Percentiles rank a stretch among this genome's conserved stretches.
phyloP scores from a whole-genome alignment of 1,140 invertebrate genomes.

The Brachionus plicatilis region DNA sequence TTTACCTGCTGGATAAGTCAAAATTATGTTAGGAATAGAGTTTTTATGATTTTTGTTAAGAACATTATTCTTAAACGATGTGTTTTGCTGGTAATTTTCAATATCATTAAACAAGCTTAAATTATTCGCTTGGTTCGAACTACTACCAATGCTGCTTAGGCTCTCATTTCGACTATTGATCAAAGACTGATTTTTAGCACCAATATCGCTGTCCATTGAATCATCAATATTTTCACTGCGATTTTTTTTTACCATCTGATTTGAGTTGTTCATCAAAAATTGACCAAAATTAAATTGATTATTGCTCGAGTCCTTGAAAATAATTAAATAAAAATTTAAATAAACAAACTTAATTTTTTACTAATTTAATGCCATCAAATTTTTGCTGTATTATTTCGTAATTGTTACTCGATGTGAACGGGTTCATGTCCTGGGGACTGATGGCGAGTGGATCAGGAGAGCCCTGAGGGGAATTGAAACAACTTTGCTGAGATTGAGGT shows the following conservation, averaged over 20 bases:
- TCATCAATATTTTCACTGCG: neutral
- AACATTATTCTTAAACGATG: neutral
- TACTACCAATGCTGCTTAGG: constrained; percentile 29
- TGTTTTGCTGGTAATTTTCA: neutral
- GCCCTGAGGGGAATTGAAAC: constrained; percentile 37
- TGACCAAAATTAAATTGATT: neutral
- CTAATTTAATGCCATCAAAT: constrained; percentile 31
- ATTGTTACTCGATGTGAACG: neutral
- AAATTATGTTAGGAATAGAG: constrained; percentile 37
- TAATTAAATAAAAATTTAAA: neutral
- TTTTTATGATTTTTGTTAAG: constrained; percentile 25
- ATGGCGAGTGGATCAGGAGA: constrained; percentile 16
- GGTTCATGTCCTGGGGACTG: constrained; percentile 33
- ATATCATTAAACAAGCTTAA: neutral
- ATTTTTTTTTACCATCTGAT: neutral
- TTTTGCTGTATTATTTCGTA: constrained; percentile 38
- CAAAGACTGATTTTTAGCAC: constrained; percentile 14
- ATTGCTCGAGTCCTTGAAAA: neutral
- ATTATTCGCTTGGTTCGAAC: neutral
- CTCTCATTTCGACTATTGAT: constrained; percentile 7
- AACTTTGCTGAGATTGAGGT: constrained; percentile 37
- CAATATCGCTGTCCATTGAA: neutral
- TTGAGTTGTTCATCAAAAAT: neutral
- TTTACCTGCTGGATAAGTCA: constrained; percentile 2
- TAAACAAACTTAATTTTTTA: neutral